These are phyloP conservation scores for Actinopyga echinites DNA, from an alignment of 53 echinoderm and acorn worm genomes.

Conservation along the genomic window DNA sequence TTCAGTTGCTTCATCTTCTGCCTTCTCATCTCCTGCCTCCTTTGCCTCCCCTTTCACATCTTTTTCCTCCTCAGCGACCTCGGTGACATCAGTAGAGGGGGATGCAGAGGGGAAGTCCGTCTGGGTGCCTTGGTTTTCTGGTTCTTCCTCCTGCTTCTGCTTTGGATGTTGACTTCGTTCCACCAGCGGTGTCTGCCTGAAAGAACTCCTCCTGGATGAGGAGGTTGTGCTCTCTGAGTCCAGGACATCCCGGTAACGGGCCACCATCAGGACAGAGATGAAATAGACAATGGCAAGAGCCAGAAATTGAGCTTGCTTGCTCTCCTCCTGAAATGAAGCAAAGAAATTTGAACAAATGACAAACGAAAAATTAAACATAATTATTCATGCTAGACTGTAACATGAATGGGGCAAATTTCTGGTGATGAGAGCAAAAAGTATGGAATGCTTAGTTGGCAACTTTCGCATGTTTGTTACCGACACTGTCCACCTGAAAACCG, in stretches of 20 bases:
- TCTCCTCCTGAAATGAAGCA: conserved; percentile 85
- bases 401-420: too few relatives aligned
- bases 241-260: conserved; percentile 94
- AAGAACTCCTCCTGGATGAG: conserved; percentile 79
- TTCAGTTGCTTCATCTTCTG: conserved; percentile 44
- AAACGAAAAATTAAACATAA: background rate
- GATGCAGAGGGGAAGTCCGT: conserved; percentile 38
- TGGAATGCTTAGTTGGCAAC: too few relatives aligned
- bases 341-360: background rate
- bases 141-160: conserved; percentile 30
- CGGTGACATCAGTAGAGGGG: too few relatives aligned
- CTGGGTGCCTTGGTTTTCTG: conserved; percentile 34
- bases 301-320: conserved; percentile 99
- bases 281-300: conserved; percentile 98
- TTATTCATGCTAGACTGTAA: background rate
- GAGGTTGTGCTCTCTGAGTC: conserved; percentile 83
- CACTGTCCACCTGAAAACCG: too few relatives aligned
- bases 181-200: conserved; percentile 57
- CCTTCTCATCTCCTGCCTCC: conserved; percentile 42
- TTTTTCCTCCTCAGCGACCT: conserved; percentile 56
- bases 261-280: conserved; percentile 99
- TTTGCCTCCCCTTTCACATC: conserved; percentile 55
- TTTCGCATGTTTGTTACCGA: too few relatives aligned
- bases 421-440: too few relatives aligned
- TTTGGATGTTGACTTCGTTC: conserved; percentile 52